Evolutionary conservation across 1,140 invertebrate species (phyloP), one percentile per base, ranked within the genome.

Genomic region (Eciton burchellii): DNA sequence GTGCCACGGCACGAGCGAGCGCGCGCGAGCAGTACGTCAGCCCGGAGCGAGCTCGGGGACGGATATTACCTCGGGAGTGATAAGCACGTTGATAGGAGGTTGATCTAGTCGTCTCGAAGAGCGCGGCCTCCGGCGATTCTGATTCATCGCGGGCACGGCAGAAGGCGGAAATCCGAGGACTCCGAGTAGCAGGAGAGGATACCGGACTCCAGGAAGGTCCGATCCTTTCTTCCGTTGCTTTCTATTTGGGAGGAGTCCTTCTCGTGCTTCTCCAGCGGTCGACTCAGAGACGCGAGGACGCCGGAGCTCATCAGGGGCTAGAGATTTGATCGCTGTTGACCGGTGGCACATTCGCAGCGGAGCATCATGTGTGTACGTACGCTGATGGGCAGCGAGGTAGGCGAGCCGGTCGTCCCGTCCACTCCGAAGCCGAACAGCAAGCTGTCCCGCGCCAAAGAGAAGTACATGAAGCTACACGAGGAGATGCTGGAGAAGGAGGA

Each of bases 361-460:
- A 52, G n/a, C 79, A 12, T 26, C 72, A 92, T 92, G 92, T 93
- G 92, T 56, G 90, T 92, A 24, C 90, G 92, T 56, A 90, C 91
- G 66, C 45, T 88, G 35, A 62, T 83, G 3, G 85, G 79, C 47
- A 81, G 57, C 59, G 89, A 90, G 29, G 81, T 63, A 12, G 59
- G 26, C 41, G 85, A 89, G 68, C 60, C 84, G 54, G 77, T 76
- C 24, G 82, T 54, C 21, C 57, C 82, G 9, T 29, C 63, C 43
- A 57, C 54, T 16, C 26, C 76, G 62, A 71, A 82, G 26, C 63
- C 60, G 19, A 86, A 24, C 21, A 84, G 21, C 35, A 89, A 85
- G 60, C 26, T 88, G 11, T 87, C 76, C 4, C 90, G 86, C 52
- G 87, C 82, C 14, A 93, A 92, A 68, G 91, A 92, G 19, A 93